phyloP scores from a whole-genome alignment of 2,113 vertebrate genomes.

The Phaethon lepturus region DNA sequence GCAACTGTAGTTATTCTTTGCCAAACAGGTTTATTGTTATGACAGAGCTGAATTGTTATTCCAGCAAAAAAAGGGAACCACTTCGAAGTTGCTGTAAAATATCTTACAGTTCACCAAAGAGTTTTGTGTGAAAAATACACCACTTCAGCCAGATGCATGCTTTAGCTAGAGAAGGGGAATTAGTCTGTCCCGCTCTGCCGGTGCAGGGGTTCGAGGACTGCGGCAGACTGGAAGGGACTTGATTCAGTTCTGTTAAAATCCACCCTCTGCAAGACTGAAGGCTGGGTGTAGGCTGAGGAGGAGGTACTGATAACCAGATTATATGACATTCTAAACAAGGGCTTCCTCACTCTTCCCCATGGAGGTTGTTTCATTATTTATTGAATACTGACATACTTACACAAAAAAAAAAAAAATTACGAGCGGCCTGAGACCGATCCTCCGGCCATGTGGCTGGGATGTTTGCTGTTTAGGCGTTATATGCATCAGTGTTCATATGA shows the following conservation, averaged over 20 bases:
- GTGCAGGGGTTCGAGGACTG: not conserved
- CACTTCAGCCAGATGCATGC: not conserved
- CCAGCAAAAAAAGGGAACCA: not conserved
- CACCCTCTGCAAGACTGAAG: not conserved
- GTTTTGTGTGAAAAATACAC: not conserved
- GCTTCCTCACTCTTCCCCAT: not conserved
- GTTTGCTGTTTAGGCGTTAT: not conserved
- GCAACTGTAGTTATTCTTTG: not conserved
- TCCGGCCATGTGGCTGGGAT: not conserved
- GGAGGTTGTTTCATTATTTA: not conserved
- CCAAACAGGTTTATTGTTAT: not conserved
- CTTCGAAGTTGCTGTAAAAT: not conserved
- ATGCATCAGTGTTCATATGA: not conserved
- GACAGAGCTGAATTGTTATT: too few species aligned
- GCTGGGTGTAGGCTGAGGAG: not conserved
- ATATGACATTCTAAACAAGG: not conserved
- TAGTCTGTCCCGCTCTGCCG: not conserved
- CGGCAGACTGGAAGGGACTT: not conserved
- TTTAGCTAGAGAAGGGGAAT: not conserved
- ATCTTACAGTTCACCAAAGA: not conserved
- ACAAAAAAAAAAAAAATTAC: not conserved
- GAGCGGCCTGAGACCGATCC: not conserved
- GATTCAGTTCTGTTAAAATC: not conserved
- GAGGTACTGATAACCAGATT: not conserved
- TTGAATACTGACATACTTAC: not conserved